A percentile compares a stretch with the other conserved stretches of the same genome.
phyloP scores from a whole-genome alignment of 2,113 vertebrate species.

The Muscicapa adusta region DNA sequence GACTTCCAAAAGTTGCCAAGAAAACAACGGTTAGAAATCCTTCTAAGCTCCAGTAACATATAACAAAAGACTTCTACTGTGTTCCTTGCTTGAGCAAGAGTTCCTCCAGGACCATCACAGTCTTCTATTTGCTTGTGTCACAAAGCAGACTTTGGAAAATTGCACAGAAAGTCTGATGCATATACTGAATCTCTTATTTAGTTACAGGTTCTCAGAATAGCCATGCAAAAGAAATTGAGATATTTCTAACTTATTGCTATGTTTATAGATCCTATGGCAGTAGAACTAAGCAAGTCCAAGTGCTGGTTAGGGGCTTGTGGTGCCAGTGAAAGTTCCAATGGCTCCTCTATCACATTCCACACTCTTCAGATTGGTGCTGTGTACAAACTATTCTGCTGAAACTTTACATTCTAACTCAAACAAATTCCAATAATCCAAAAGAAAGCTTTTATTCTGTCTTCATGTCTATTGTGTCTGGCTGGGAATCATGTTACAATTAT shows the following conservation, averaged over 20 bases:
- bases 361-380: not conserved
- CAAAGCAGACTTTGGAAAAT: not conserved
- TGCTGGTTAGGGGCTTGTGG: not conserved
- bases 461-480: not conserved
- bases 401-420: not conserved
- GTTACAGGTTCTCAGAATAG: not conserved
- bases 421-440: not conserved
- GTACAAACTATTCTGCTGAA: not conserved
- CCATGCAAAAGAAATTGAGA: not conserved
- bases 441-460: not conserved
- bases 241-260: not conserved
- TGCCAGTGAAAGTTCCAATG: not conserved
- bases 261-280: not conserved
- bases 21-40: not conserved
- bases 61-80: not conserved
- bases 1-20: not conserved
- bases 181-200: not conserved
- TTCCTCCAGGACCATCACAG: not conserved
- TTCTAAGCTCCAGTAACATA: not conserved
- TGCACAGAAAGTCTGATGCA: too few species aligned
- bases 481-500: not conserved
- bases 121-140: not conserved
- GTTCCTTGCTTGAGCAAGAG: not conserved
- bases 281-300: fast-evolving
- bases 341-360: not conserved